These are phyloP conservation scores for Ciona savignyi DNA, from an alignment of 23 tunicate species.

Conservation along the genomic window DNA sequence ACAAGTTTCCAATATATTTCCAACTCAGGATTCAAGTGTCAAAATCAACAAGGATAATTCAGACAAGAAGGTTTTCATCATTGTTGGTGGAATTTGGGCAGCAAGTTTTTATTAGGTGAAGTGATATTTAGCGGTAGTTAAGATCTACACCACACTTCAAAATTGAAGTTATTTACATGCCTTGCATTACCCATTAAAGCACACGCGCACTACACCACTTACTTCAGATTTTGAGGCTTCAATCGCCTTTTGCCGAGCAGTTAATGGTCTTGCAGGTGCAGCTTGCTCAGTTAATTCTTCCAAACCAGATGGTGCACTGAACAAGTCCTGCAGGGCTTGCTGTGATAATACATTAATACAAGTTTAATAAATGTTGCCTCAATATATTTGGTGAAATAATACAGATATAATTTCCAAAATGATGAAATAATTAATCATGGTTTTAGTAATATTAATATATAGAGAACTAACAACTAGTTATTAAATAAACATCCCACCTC, in stretches of 20 bases:
- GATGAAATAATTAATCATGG: too few species aligned
- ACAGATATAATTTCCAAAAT: too few species aligned
- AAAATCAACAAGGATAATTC: background rate
- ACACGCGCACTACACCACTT: too few species aligned
- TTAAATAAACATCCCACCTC: slow-evolving; percentile 24
- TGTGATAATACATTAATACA: background rate
- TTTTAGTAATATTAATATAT: too few species aligned
- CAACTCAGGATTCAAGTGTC: slow-evolving; percentile 1
- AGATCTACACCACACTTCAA: too few species aligned
- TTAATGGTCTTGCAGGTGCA: slow-evolving; percentile 18
- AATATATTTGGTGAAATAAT: too few species aligned
- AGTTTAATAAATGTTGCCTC: background rate
- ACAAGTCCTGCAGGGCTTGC: slow-evolving; percentile 37
- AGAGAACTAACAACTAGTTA: too few species aligned
- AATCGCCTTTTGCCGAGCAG: slow-evolving; percentile 61
- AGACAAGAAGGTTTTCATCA: background rate
- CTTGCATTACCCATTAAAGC: background rate
- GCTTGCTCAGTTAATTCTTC: slow-evolving; percentile 47
- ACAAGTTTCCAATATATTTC: background rate
- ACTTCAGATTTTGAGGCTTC: slow-evolving; percentile 46
- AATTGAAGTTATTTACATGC: background rate
- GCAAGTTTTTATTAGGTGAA: background rate
- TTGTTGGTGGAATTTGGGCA: background rate
- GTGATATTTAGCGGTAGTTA: too few species aligned
- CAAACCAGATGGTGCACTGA: slow-evolving; percentile 63